phyloP scores from a whole-genome alignment of 2,113 vertebrate species.

The Rhinolophus sinicus region DNA sequence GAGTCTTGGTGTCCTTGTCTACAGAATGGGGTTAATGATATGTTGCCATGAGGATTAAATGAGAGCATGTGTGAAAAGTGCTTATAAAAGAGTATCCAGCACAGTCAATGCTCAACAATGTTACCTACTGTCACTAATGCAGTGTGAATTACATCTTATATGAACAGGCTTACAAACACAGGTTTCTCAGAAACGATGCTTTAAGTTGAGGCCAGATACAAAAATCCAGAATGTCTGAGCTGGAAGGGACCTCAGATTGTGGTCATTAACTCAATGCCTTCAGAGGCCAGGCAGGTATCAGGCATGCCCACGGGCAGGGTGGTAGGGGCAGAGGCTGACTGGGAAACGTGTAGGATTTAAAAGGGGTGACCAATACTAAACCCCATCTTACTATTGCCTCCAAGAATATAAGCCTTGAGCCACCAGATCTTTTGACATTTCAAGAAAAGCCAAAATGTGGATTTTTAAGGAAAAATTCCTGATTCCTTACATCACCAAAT shows the following conservation, averaged over 20 bases:
- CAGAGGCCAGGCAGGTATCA: neutral
- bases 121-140: neutral
- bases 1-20: neutral
- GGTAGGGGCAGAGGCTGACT: neutral
- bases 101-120: neutral
- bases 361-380: neutral
- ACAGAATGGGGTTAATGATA: neutral
- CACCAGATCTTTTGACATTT: neutral
- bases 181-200: neutral
- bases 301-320: neutral
- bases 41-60: neutral
- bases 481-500: neutral
- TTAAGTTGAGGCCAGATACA: neutral
- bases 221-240: neutral
- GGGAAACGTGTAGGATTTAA: neutral
- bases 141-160: neutral
- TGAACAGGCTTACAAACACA: neutral
- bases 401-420: neutral
- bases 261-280: neutral
- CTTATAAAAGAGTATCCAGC: neutral
- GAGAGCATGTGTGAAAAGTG: neutral
- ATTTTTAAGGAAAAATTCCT: conserved; percentile 21
- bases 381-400: neutral
- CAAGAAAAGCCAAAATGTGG: neutral
- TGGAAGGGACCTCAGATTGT: neutral